phyloP scores from a whole-genome alignment of 2,113 vertebrate species.

The Grammatotria lemairii region DNA sequence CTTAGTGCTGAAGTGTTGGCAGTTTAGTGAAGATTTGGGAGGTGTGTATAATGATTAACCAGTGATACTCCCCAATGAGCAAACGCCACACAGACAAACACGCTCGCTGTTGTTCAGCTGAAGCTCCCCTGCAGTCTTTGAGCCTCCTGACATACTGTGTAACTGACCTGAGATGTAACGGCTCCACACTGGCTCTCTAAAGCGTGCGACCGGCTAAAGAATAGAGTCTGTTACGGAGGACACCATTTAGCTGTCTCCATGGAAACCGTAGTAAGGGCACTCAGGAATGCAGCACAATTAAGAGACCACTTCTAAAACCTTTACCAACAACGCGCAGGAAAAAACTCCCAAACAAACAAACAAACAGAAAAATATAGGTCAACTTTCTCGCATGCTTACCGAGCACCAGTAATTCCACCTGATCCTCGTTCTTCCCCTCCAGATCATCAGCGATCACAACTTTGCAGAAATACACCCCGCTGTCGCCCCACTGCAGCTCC shows the following conservation, averaged over 20 bases:
- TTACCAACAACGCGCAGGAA: not conserved
- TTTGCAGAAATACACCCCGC: constrained; percentile 92
- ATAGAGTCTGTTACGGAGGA: constrained; percentile 58
- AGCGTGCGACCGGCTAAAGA: constrained; percentile 50
- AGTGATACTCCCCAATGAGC: not conserved
- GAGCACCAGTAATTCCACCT: constrained; percentile 87
- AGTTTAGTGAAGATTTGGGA: not conserved
- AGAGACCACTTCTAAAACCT: constrained; percentile 31
- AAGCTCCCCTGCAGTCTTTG: not conserved
- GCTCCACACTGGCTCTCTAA: not conserved
- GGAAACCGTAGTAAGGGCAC: constrained; percentile 67
- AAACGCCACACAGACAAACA: not conserved
- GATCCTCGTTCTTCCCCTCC: constrained; percentile 88
- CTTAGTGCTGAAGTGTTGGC: not conserved
- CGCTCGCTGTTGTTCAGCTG: not conserved
- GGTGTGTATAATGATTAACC: not conserved
- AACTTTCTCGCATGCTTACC: constrained; percentile 70
- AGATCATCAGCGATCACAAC: constrained; percentile 87
- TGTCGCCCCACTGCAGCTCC: constrained; percentile 95
- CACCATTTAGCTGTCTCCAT: constrained; percentile 75
- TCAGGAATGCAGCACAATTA: constrained; percentile 64
- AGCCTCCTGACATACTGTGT: not conserved
- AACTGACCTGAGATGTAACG: not conserved
- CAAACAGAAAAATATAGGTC: not conserved
- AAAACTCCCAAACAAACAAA: not conserved